phyloP scores from a whole-genome alignment of 2,113 vertebrate species.

The Sialia sialis region DNA sequence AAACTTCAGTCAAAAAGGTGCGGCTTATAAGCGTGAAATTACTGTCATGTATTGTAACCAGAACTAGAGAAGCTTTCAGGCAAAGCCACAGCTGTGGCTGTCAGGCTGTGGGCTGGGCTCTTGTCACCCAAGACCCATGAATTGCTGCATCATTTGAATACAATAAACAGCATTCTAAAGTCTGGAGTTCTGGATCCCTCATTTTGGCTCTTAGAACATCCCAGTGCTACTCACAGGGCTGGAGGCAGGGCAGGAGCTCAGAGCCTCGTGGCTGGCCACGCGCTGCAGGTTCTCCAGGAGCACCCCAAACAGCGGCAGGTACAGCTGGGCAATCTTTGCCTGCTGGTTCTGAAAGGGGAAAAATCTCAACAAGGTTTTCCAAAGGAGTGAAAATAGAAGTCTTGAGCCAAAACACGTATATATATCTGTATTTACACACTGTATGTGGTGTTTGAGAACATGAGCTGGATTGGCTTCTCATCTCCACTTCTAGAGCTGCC shows the following conservation, averaged over 20 bases:
- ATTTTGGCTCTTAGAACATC: too few relatives aligned
- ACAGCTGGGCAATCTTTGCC: slow-evolving; percentile 90
- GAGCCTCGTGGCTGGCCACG: slow-evolving; percentile 69
- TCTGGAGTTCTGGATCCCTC: too few relatives aligned
- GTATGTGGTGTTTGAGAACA: neutral
- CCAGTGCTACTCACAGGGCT: slow-evolving; percentile 71
- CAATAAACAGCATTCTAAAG: too few relatives aligned
- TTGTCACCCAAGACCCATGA: too few relatives aligned
- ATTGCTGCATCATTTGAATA: too few relatives aligned
- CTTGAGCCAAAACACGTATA: neutral
- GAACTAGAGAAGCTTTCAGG: too few relatives aligned
- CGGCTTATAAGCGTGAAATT: too few relatives aligned
- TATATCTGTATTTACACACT: fast-evolving
- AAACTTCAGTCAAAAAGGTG: too few relatives aligned
- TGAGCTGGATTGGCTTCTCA: neutral
- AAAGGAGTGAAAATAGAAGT: neutral
- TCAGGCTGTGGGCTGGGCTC: too few relatives aligned
- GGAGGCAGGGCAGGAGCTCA: slow-evolving; percentile 60
- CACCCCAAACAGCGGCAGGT: slow-evolving; percentile 87
- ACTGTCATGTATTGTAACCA: too few relatives aligned
- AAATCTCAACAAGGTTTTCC: neutral
- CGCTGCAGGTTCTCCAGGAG: slow-evolving; percentile 90
- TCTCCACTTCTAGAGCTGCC: neutral
- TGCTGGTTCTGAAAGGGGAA: slow-evolving; percentile 86
- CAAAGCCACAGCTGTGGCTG: too few relatives aligned